phyloP scores from a whole-genome alignment of 2,888 invertebrate species.

The Adelognathus sp. region DNA sequence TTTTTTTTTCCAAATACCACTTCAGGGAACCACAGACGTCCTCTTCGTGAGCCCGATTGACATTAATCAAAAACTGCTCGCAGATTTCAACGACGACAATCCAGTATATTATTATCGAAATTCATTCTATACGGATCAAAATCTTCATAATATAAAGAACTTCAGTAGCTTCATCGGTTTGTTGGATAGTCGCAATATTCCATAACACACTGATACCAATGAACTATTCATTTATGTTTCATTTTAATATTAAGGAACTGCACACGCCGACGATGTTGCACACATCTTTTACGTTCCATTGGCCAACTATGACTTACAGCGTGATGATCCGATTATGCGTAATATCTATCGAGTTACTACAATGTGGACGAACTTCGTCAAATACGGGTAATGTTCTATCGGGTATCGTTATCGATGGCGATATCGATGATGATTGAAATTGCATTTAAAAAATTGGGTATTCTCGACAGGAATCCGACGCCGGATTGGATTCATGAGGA shows the following conservation, averaged over 20 bases:
- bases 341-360: constrained; percentile 1
- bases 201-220: constrained; percentile 19
- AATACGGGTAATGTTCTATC: constrained; percentile 33
- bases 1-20: not conserved
- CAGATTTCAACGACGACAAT: not conserved
- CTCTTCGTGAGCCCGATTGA: constrained; percentile 61
- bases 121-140: constrained; percentile 35
- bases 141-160: not conserved
- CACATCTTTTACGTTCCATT: constrained; percentile 1
- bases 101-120: constrained; percentile 65
- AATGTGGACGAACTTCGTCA: constrained; percentile 37
- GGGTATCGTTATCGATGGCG: no score
- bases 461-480: not conserved
- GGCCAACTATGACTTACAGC: not conserved
- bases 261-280: constrained; percentile 3
- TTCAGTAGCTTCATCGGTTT: not conserved
- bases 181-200: not conserved
- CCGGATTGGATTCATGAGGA: not conserved
- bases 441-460: no score
- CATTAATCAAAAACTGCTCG: constrained; percentile 60
- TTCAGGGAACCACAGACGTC: constrained; percentile 53
- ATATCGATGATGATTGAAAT: no score
- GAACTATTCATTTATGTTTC: constrained; percentile 42
- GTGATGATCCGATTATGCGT: not conserved
- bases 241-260: not conserved